phyloP scores from a whole-genome alignment of 2,888 invertebrate species.

The Cotesia congregata region DNA sequence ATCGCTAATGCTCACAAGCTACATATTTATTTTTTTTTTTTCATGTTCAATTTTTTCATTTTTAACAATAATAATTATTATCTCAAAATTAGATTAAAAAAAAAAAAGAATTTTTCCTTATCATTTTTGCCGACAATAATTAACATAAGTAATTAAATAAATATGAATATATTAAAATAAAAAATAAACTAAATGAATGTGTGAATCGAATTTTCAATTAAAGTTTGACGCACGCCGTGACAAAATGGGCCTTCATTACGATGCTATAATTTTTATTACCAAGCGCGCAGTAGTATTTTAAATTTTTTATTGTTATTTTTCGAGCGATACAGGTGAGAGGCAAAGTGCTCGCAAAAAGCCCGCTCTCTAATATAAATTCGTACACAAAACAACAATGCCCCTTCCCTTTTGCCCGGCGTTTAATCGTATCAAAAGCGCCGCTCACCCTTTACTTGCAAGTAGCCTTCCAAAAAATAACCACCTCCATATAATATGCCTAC shows the following conservation, averaged over 20 bases:
- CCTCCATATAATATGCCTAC: too few relatives aligned
- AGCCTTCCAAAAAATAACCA: constrained; percentile 25
- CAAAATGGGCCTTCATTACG: constrained; percentile 58
- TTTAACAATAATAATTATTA: too few relatives aligned
- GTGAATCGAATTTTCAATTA: constrained; percentile 57
- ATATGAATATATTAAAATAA: constrained; percentile 3
- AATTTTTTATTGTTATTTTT: constrained; percentile 39
- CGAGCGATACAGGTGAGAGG: constrained; percentile 29
- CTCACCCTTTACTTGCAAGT: constrained; percentile 29
- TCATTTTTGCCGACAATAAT: too few relatives aligned
- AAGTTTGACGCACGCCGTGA: constrained; percentile 55
- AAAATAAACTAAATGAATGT: neutral
- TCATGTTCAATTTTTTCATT: neutral
- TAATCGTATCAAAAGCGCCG: constrained; percentile 41
- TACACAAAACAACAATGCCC: neutral
- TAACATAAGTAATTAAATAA: neutral
- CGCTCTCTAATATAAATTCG: neutral
- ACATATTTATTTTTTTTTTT: neutral
- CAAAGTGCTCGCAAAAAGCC: constrained; percentile 10
- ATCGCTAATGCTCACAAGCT: constrained; percentile 3
- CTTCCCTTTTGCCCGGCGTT: neutral
- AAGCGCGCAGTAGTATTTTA: neutral
- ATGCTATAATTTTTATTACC: constrained; percentile 54
- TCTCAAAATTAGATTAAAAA: neutral
- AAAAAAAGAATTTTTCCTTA: neutral